phyloP scores from a whole-genome alignment of 2,113 vertebrate species.

The Acinonyx jubatus region DNA sequence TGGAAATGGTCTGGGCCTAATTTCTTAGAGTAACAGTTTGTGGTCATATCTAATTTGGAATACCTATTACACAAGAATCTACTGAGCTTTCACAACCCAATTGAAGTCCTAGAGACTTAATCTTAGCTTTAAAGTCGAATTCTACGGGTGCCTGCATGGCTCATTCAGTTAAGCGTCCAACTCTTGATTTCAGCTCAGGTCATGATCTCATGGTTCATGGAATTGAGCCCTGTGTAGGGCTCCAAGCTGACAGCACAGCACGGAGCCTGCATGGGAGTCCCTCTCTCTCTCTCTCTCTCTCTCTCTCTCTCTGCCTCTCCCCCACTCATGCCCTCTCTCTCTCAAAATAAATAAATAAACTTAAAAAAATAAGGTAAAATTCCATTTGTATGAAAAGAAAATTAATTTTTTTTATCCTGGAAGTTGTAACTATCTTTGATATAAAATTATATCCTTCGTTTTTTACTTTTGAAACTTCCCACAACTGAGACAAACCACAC shows the following conservation, averaged over 20 bases:
- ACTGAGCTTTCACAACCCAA: not conserved
- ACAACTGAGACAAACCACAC: slow-evolving; percentile 47
- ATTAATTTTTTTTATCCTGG: slow-evolving; percentile 21
- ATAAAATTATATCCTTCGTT: not conserved
- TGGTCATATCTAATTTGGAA: not conserved
- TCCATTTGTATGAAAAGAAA: not conserved
- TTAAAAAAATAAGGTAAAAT: not conserved
- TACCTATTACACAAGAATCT: not conserved
- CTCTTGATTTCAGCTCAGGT: no score
- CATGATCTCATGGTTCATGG: no score
- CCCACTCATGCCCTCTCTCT: no score
- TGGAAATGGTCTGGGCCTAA: not conserved
- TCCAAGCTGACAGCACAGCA: no score
- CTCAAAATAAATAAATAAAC: no score
- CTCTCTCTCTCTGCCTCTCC: no score
- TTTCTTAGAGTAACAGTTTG: not conserved
- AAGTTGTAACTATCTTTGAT: not conserved
- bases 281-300: no score
- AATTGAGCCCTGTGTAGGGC: no score
- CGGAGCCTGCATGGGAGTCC: no score
- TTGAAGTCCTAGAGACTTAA: not conserved
- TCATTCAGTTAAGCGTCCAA: no score
- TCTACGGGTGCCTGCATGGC: no score
- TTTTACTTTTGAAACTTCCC: slow-evolving; percentile 66
- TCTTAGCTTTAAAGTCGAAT: not conserved